phyloP scores from a whole-genome alignment of 2,113 vertebrate genomes.

The Corythoichthys intestinalis region DNA sequence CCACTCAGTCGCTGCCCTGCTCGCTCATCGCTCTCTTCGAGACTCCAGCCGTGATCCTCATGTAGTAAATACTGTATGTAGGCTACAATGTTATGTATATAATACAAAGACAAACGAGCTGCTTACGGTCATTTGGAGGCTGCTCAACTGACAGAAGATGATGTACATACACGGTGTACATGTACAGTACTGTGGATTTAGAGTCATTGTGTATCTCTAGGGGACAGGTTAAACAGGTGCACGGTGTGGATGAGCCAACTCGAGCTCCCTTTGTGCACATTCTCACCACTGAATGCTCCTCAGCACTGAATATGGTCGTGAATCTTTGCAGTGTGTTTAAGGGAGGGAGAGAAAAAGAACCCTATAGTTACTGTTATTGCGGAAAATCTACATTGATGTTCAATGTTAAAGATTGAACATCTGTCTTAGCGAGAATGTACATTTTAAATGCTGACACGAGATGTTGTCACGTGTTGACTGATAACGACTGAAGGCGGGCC shows the following conservation, averaged over 20 bases:
- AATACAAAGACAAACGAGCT: constrained; percentile 56
- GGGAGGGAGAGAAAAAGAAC: constrained; percentile 33
- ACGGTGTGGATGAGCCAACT: constrained; percentile 49
- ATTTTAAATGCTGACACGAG: constrained; percentile 44
- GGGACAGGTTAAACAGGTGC: constrained; percentile 50
- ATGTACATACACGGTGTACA: constrained; percentile 13
- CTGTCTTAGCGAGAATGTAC: constrained; percentile 58
- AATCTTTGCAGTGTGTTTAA: constrained; percentile 33
- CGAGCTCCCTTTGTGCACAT: constrained; percentile 44
- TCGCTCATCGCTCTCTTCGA: constrained; percentile 32
- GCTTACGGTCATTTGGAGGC: constrained; percentile 48
- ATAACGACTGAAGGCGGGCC: constrained; percentile 47
- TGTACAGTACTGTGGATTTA: constrained; percentile 56
- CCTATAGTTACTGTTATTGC: constrained; percentile 28
- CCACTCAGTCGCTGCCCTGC: constrained; percentile 38
- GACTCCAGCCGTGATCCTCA: constrained; percentile 64
- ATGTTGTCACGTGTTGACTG: constrained; percentile 33
- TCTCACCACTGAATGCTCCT: constrained; percentile 51
- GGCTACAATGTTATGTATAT: constrained; percentile 69
- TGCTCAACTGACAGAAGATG: constrained; percentile 29
- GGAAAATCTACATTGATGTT: constrained; percentile 47
- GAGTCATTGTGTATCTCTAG: constrained; percentile 42
- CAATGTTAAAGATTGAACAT: constrained; percentile 50
- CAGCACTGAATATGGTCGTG: constrained; percentile 24
- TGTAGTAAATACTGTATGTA: constrained; percentile 71